phyloP scores from a whole-genome alignment of 53 echinoderm and acorn worm genomes.

The Holothuria scabra region DNA sequence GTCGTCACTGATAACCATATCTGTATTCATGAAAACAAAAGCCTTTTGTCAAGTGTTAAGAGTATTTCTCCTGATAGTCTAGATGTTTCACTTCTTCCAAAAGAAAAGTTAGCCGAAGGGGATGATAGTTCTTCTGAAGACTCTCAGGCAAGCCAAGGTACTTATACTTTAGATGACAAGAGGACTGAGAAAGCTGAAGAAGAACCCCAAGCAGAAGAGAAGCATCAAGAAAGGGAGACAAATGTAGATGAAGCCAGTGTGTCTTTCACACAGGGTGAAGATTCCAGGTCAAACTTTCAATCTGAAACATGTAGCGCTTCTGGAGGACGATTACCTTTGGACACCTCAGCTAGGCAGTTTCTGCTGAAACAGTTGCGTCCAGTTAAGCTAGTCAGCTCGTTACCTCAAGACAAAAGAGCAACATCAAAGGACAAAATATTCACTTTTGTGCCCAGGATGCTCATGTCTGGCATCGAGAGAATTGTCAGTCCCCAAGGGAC shows the following conservation, averaged over 20 bases:
- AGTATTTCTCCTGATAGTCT: constrained; percentile 93
- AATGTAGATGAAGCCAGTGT: constrained; percentile 53
- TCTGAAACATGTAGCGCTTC: not conserved
- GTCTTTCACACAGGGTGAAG: constrained; percentile 46
- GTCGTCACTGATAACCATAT: constrained; percentile 86
- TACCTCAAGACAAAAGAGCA: constrained; percentile 1
- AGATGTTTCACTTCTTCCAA: constrained; percentile 74
- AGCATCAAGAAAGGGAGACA: constrained; percentile 29
- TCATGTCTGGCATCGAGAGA: constrained; percentile 37
- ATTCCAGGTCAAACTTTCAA: constrained; percentile 30
- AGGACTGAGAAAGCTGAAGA: not conserved
- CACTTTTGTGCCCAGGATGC: constrained; percentile 48
- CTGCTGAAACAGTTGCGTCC: constrained; percentile 42
- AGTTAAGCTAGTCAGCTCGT: constrained; percentile 24
- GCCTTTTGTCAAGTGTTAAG: constrained; percentile 39
- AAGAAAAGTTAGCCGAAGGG: constrained; percentile 42
- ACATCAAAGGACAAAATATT: constrained; percentile 41
- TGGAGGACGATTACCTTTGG: constrained; percentile 33
- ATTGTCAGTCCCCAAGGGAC: constrained; percentile 26
- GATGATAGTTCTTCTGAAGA: constrained; percentile 41
- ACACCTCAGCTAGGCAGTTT: constrained; percentile 53
- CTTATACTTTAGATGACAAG: constrained; percentile 83
- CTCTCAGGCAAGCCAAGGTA: constrained; percentile 76
- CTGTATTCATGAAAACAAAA: constrained; percentile 49
- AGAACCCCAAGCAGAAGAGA: constrained; percentile 7